Evolutionary conservation across 2,113 vertebrate species (phyloP), one percentile per base, ranked within the genome.

Genomic region (Pseudonaja textilis): DNA sequence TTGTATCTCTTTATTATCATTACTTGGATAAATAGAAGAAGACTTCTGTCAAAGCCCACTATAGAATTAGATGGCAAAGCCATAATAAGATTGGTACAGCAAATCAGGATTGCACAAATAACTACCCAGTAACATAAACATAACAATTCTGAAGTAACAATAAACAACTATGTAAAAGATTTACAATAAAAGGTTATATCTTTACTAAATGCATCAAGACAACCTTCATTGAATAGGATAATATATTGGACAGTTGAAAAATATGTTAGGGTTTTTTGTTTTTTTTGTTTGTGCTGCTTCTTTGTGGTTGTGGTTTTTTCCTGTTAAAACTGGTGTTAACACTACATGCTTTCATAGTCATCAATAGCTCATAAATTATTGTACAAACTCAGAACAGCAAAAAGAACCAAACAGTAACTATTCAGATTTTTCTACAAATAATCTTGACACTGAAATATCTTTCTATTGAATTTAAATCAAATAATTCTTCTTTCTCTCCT

Each of bases 401-500:
- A 92, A 88, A n/a, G 16, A n/a, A 2, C 5, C 20, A 96, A 92
- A 94, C 34, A 96, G 57, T n/a, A 97, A 97, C 95, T 94, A 95
- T 94, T 96, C 96, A 96, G 89, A 94, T 96, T 59, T 90, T 95
- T 96, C 95, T 95, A 96, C 90, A 96, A 96, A 94, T 96, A 96
- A 98, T 97, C 94, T 96, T 94, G 97, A 97, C 96, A 97, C 94
- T 96, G 96, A 97, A 96, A 96, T 96, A 97, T 97, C 34, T 42
- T 42, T 95, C 96, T 89, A 90, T 96, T 94, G 95, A 97, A 96
- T 96, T 96, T 96, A 98, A 97, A 97, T 98, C 97, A 98, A 97
- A 97, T 98, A 97, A 98, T 96, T 96, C 97, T 97, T 95, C n/a
- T 94, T 96, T 95, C 97, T 98, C 98, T 97, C 94, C 95, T 96